These are phyloP conservation scores for Drosophila borealis DNA, from an alignment of 2,888 invertebrate genomes.

Conservation along the genomic window DNA sequence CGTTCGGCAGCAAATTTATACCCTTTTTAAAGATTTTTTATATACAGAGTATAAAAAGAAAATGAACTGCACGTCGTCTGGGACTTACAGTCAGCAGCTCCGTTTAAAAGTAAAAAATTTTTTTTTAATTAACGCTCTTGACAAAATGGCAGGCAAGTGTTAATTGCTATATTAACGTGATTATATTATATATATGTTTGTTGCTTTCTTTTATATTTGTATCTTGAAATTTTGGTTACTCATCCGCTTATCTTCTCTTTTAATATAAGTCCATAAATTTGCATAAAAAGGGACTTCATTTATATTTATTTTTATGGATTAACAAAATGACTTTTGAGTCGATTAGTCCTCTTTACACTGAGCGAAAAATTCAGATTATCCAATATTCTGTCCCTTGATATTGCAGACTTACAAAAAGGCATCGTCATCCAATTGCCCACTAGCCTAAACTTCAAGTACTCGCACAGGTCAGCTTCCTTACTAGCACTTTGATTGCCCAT, in stretches of 20 bases:
- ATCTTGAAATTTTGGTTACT: too few species aligned
- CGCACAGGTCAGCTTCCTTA: conserved; percentile 8
- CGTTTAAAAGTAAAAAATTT: conserved; percentile 20
- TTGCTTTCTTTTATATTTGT: background rate
- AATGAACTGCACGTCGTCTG: conserved; percentile 10
- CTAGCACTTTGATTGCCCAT: background rate
- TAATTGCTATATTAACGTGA: conserved; percentile 29
- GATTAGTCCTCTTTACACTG: background rate
- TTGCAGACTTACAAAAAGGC: background rate
- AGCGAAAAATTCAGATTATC: conserved; percentile 11
- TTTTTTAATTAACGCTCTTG: conserved; percentile 62
- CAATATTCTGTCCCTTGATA: background rate
- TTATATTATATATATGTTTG: conserved; percentile 7
- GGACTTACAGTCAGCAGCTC: conserved; percentile 13
- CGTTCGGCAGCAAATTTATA: too few species aligned
- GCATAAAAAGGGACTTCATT: background rate
- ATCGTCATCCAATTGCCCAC: background rate
- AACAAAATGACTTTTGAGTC: background rate
- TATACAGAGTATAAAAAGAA: conserved; percentile 5
- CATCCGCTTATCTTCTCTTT: background rate
- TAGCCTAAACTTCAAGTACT: conserved; percentile 2
- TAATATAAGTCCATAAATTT: background rate
- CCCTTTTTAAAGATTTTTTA: background rate
- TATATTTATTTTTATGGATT: background rate
- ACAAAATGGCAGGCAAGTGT: conserved; percentile 46